Conservation (phyloP, 2,113 vertebrate species). For the Lamprologus callipterus region DNA sequence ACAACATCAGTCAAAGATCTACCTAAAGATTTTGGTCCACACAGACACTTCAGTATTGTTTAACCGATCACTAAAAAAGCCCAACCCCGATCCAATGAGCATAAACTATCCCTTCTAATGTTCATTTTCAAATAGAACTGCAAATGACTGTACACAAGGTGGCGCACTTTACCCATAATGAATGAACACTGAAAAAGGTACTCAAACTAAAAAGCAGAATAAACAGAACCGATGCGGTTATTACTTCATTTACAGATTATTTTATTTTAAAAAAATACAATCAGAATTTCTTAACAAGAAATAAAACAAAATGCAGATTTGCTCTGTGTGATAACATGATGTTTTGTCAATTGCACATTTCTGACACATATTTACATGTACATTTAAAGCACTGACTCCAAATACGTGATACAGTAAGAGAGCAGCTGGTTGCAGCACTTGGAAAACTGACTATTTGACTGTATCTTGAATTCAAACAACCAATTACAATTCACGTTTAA, state of each 20-base stretch:
- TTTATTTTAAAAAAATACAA: neutral
- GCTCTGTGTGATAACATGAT: accelerated
- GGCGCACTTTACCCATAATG: neutral
- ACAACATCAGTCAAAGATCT: neutral
- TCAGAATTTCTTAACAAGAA: neutral
- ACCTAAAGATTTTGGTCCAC: neutral
- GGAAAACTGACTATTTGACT: neutral
- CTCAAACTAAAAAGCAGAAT: neutral
- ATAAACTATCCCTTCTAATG: neutral
- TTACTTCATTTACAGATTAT: neutral
- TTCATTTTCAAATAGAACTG: neutral
- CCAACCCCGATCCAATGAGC: neutral
- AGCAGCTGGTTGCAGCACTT: neutral
- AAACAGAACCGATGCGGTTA: neutral
- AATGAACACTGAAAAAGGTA: neutral
- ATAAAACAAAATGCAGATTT: neutral
- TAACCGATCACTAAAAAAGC: neutral
- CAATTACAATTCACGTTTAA: neutral
- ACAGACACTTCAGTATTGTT: neutral
- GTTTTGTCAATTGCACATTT: neutral
- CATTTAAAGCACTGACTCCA: neutral
- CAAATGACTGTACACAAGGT: neutral
- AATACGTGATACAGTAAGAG: neutral
- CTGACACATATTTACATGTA: neutral
- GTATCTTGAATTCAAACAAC: neutral